Evolutionary conservation across 1,140 invertebrate genomes (phyloP).

Genomic region (Zaprionus camerounensis): DNA sequence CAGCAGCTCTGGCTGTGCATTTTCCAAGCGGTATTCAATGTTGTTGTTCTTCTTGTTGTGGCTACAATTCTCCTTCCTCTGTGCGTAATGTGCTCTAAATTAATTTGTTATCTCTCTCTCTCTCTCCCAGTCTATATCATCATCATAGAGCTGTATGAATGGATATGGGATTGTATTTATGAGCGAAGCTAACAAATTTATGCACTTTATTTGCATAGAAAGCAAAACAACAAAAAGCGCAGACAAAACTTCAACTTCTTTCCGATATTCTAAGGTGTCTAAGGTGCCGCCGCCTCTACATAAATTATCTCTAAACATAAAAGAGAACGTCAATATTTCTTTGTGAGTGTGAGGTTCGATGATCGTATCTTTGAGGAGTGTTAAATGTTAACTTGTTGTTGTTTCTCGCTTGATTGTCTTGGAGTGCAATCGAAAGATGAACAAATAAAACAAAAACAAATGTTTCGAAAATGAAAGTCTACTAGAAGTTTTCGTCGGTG

Average conservation of each 20-base stretch:
- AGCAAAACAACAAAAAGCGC: slow-evolving; percentile 18
- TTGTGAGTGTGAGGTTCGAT: slow-evolving; percentile 1
- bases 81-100: slow-evolving; percentile 31
- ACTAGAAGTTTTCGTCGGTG: slow-evolving; percentile 22
- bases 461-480: slow-evolving; percentile 37
- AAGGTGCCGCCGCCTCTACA: slow-evolving; percentile 9
- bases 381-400: slow-evolving; percentile 26
- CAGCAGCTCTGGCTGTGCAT: slow-evolving; percentile 31
- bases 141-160: slow-evolving; percentile 30
- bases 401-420: slow-evolving; percentile 9
- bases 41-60: neutral
- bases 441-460: neutral
- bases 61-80: neutral
- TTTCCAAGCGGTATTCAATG: slow-evolving; percentile 9
- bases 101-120: slow-evolving; percentile 1
- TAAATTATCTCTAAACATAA: slow-evolving; percentile 26
- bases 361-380: slow-evolving; percentile 7
- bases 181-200: slow-evolving; percentile 22
- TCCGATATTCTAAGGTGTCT: slow-evolving; percentile 19
- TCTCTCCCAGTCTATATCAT: slow-evolving; percentile 8
- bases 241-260: slow-evolving; percentile 1
- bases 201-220: slow-evolving; percentile 44
- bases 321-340: slow-evolving; percentile 40
- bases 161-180: slow-evolving; percentile 15
- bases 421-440: slow-evolving; percentile 33